Evolutionary conservation across 1,140 invertebrate species (phyloP).

Genomic region (Temnothorax nylanderi): DNA sequence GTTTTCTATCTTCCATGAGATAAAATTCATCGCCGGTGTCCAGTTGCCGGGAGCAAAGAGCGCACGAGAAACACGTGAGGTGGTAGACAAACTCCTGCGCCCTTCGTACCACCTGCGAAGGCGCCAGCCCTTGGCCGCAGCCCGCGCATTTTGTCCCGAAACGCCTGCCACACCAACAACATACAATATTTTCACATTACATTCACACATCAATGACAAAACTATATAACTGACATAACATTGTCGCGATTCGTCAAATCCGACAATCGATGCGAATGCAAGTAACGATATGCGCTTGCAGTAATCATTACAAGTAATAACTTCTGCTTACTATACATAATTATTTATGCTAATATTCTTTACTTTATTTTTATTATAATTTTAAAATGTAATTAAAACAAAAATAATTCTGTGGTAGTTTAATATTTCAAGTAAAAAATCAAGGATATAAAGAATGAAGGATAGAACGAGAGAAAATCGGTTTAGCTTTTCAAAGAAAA

Average conservation of each 20-base stretch:
- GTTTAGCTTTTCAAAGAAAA: constrained; percentile 44
- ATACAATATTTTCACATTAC: constrained; percentile 87
- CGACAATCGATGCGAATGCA: neutral
- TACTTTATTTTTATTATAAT: neutral
- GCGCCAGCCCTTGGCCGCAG: constrained; percentile 98
- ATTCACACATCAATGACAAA: constrained; percentile 79
- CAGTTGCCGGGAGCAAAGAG: constrained; percentile 96
- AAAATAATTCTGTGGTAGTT: neutral
- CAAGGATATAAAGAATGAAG: constrained; percentile 7
- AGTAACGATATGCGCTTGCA: neutral
- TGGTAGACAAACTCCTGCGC: constrained; percentile 99
- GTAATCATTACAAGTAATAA: neutral
- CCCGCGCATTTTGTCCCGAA: constrained; percentile 99
- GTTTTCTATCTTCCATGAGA: constrained; percentile 98
- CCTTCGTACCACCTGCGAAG: constrained; percentile 97
- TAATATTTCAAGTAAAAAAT: neutral
- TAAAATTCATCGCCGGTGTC: constrained; percentile 99
- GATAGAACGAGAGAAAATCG: constrained; percentile 19
- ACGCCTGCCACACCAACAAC: constrained; percentile 92
- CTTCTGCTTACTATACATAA: neutral
- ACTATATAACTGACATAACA: constrained; percentile 9
- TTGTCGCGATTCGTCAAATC: neutral
- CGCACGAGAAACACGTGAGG: constrained; percentile 98
- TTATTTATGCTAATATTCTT: neutral
- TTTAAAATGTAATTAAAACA: neutral